phyloP scores from a whole-genome alignment of 1,140 invertebrate genomes.

The Rhopalosiphum padi region DNA sequence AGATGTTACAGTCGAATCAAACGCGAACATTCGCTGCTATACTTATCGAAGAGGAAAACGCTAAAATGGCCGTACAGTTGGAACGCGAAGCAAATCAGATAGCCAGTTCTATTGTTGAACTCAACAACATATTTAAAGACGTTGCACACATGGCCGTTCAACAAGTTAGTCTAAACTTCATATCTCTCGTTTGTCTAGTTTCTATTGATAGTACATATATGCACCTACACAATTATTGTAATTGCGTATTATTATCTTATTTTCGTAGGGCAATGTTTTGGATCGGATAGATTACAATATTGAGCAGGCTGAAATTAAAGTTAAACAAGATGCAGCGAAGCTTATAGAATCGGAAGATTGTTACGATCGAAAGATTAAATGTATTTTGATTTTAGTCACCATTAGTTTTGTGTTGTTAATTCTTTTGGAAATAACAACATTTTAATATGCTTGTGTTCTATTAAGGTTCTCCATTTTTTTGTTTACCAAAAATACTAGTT shows the following conservation, averaged over 20 bases:
- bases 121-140: conserved; percentile 92
- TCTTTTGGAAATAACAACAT: conserved; percentile 71
- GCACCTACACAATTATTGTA: neutral
- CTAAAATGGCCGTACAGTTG: conserved; percentile 76
- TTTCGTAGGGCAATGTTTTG: conserved; percentile 82
- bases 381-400: conserved; percentile 81
- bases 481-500: neutral
- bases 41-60: conserved; percentile 81
- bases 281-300: conserved; percentile 97
- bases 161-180: conserved; percentile 66
- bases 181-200: neutral
- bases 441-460: conserved; percentile 51
- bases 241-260: neutral
- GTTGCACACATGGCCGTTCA: conserved; percentile 70
- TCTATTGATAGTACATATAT: neutral
- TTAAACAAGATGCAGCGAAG: conserved; percentile 86
- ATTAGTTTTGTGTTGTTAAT: conserved; percentile 79
- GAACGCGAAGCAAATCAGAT: conserved; percentile 91
- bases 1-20: conserved; percentile 60
- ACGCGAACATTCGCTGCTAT: conserved; percentile 75
- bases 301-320: conserved; percentile 85
- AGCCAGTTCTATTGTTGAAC: conserved; percentile 88
- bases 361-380: conserved; percentile 92
- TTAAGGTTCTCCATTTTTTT: neutral
- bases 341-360: conserved; percentile 90